These are phyloP conservation scores for Remorina albescens DNA, from an alignment of 2,797 vertebrate genomes.

Conservation along the genomic window DNA sequence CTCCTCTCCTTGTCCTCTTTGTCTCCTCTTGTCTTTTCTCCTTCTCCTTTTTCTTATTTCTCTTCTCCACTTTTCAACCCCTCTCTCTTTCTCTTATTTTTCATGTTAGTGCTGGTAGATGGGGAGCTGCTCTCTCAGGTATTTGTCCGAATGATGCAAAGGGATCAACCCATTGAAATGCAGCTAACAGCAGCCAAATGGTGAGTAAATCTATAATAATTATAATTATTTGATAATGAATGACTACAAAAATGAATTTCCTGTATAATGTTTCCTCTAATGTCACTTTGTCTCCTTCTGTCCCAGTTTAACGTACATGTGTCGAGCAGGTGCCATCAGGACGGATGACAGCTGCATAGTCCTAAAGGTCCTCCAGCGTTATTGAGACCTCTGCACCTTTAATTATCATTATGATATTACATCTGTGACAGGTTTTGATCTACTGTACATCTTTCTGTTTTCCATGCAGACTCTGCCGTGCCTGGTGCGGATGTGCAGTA, in stretches of 20 bases:
- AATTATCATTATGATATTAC: background rate
- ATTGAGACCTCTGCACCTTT: background rate
- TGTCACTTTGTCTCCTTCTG: constrained; percentile 34
- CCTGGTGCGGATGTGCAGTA: constrained; percentile 98
- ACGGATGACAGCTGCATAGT: constrained; percentile 94
- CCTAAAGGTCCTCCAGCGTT: constrained; percentile 89
- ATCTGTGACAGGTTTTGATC: background rate
- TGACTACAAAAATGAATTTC: background rate
- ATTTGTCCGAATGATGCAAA: constrained; percentile 99
- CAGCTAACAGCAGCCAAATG: constrained; percentile 99
- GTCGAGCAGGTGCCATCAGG: constrained; percentile 95
- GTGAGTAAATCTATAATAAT: constrained; percentile 79
- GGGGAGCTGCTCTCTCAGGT: constrained; percentile 96
- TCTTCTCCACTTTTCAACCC: constrained; percentile 1
- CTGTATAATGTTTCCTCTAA: background rate
- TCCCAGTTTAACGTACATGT: constrained; percentile 98
- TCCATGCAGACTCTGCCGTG: constrained; percentile 91
- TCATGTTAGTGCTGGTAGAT: constrained; percentile 90
- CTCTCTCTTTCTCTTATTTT: background rate
- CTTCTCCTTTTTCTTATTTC: background rate
- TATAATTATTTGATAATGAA: too few species aligned
- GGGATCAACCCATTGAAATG: constrained; percentile 99
- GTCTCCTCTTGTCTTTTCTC: too few species aligned
- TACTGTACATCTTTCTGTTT: background rate
- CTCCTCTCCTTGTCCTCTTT: background rate